Base-by-base conservation (phyloP, 2,888 invertebrate genomes). In the Drosophila recens region DNA sequence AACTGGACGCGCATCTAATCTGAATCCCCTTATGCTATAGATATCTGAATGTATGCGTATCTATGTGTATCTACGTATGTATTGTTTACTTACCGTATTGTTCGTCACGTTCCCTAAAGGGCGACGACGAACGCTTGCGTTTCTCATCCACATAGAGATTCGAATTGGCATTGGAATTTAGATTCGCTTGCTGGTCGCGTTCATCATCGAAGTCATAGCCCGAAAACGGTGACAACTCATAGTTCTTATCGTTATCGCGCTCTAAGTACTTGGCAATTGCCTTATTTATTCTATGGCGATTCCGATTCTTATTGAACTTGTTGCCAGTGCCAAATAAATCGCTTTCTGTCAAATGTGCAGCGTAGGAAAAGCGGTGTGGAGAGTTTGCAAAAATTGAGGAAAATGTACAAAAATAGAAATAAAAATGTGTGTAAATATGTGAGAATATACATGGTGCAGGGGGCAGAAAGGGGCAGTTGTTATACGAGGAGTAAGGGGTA, bases 101-200 rank as follows among this genome's bases (percentile, higher is more conserved):
- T 77, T 89, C 90, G 64, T 91, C 91, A 76, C 93, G 90, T 81
- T 93, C 92, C 63, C 92, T 91, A 82, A 92, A 93, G 61, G 90
- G 80, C 45, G 92, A 91, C 46, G 91, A 80, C 10, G 90, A 82
- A 43, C 89, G 79, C 67, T 92, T 92, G 45, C 90, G 89, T 71
- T 91, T 90, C 64, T 91, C 90, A 43, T 91, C 89, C n/a, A 73
- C 72, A 53, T 79, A 67, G n/a, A 78, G 65, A 62, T 80, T 83
- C 1, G 57, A 36, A 57, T 57, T 57, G 36, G 57, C 11, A 53
- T 53, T 53, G 40, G 2, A 17, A 64, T 82, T 84, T 56, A 72
- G 77, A 76, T 64, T 77, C 45, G 62, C 1, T 57, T 67, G 72
- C 62, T 67, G 72, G 42, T 72, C 69, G 62, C 67, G 70, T 45